Percentiles rank a stretch among this genome's conserved stretches.
phyloP scores from a whole-genome alignment of 2,888 invertebrate species.

The Fragum sueziense region DNA sequence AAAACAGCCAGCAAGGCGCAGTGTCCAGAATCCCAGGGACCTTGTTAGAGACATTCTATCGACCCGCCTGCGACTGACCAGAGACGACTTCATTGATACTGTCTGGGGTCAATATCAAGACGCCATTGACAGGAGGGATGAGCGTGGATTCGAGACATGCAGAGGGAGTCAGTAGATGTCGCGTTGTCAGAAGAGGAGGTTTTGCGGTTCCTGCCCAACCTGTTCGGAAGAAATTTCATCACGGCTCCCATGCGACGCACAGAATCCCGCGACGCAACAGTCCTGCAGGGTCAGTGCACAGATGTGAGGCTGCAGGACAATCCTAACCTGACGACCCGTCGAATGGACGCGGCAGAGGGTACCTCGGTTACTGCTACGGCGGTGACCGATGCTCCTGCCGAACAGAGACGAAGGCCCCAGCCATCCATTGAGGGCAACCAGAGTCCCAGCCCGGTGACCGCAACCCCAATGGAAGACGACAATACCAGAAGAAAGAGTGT shows the following conservation, averaged over 20 bases:
- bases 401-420: background rate
- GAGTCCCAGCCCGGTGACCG: background rate
- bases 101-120: slow-evolving; percentile 1
- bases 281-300: background rate
- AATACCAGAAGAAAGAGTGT: background rate
- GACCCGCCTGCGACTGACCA: background rate
- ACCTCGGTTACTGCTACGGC: background rate
- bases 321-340: background rate
- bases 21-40: background rate
- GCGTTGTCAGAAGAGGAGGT: background rate
- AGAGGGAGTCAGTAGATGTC: background rate
- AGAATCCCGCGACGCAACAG: background rate
- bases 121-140: background rate
- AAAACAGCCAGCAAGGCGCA: background rate
- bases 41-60: background rate
- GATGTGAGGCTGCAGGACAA: slow-evolving; percentile 11
- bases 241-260: background rate
- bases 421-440: background rate
- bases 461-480: background rate
- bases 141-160: background rate
- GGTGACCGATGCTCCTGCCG: background rate
- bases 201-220: background rate
- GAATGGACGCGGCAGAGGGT: background rate
- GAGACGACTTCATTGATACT: background rate
- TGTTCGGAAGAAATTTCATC: background rate